Base-by-base conservation (phyloP, 37 sponge, comb jelly and placozoan species). In the Spongilla lacustris region DNA sequence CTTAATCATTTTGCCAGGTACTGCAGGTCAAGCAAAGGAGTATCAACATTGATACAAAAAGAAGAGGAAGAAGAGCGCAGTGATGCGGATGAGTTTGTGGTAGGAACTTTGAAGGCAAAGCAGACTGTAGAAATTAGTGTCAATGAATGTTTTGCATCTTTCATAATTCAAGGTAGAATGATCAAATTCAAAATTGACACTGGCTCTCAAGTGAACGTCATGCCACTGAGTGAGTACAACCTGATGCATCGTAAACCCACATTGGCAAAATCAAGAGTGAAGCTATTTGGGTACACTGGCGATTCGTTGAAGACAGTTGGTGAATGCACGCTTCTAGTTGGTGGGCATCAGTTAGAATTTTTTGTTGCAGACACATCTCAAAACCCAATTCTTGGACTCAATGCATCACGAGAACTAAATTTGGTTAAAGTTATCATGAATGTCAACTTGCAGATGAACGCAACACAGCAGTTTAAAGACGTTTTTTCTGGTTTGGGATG, bases 1-100 rank as follows among this genome's bases (percentile, higher is more conserved):
- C 73, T 46, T 67, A 91, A 91, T 58, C 91, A 91, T 67, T 86
- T 86, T 91, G 87, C 82, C 22, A 37, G 29, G 0, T 82, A 86
- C 30, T 85, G 86, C 68, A 72, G 31, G 58, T 58, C 58, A 58
- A 58, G 58, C 58, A 58, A 58, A 58, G 58, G 58, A 58, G 58
- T 58, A 58, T 58, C 58, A 17, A 17, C 58, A 58, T 58, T 58
- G 21, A 58, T 17, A 19, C 58, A 58, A 58, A 58, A 58, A 58
- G 19, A 58, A 17, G 58, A 58, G 58, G 58, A 58, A 58, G 58
- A 58, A 58, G 58, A 58, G 58, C 58, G 11, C 58, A 58, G 58
- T 58, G 58, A 58, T 58, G 58, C 58, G 1, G 58, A 58, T 58
- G 58, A 58, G 21, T 14, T 58, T 58, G 58, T 58, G 19, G 58